A percentile compares a stretch with the other conserved stretches of the same genome.
Evolutionary conservation across 1,140 invertebrate genomes (phyloP).

Genomic region (Theocolax elegans): DNA sequence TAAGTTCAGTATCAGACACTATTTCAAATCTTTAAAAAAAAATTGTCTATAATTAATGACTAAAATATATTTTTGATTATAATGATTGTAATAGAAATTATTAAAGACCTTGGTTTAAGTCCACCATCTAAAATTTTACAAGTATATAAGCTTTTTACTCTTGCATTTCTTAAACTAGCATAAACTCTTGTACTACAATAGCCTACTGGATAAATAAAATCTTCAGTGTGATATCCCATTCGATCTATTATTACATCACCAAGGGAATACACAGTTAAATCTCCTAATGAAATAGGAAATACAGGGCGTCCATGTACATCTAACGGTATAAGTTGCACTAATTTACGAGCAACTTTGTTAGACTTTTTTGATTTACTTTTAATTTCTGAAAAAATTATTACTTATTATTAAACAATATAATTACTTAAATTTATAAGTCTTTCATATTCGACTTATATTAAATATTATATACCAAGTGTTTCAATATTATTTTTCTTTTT

Average conservation of each 20-base stretch:
- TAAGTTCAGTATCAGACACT: slow-evolving; percentile 78
- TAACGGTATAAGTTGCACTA: slow-evolving; percentile 74
- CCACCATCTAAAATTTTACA: slow-evolving; percentile 84
- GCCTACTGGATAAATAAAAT: slow-evolving; percentile 83
- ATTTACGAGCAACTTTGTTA: slow-evolving; percentile 54
- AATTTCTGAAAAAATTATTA: slow-evolving; percentile 46
- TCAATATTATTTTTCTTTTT: slow-evolving; percentile 56
- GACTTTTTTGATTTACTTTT: slow-evolving; percentile 57
- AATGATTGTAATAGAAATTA: no score
- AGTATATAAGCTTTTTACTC: slow-evolving; percentile 82
- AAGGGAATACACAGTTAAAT: slow-evolving; percentile 80
- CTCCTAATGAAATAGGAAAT: slow-evolving; percentile 80
- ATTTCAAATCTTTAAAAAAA: slow-evolving; percentile 77
- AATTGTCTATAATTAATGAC: background rate
- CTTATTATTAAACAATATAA: slow-evolving; percentile 7
- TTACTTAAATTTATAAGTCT: slow-evolving; percentile 4
- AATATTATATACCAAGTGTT: slow-evolving; percentile 45
- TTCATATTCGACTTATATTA: slow-evolving; percentile 5
- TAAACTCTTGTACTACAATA: slow-evolving; percentile 84
- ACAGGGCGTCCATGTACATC: slow-evolving; percentile 77
- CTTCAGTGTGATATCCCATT: slow-evolving; percentile 76
- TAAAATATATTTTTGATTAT: slow-evolving; percentile 41
- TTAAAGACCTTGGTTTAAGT: slow-evolving; percentile 76
- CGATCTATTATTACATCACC: slow-evolving; percentile 81
- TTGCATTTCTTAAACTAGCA: slow-evolving; percentile 77